Evolutionary conservation across 1,140 invertebrate species (phyloP).

Genomic region (Pseudomyrmex flavicornis): DNA sequence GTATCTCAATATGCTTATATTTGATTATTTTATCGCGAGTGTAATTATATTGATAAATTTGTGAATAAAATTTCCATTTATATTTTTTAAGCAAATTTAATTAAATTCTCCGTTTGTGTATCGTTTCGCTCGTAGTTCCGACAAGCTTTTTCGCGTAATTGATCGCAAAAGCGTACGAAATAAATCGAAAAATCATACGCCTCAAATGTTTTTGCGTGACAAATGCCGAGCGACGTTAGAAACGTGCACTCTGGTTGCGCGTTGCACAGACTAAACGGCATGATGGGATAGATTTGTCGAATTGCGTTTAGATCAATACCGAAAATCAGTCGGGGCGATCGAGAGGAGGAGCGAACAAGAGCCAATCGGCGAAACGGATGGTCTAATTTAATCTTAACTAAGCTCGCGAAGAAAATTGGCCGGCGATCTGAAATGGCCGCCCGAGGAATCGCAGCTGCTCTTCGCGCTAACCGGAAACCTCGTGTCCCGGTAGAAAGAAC

Average conservation of each 20-base stretch:
- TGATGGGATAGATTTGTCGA: constrained; percentile 60
- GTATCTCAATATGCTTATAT: too few species aligned
- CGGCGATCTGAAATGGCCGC: constrained; percentile 58
- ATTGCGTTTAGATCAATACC: constrained; percentile 63
- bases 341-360: constrained; percentile 59
- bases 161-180: neutral
- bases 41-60: too few species aligned
- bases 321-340: constrained; percentile 17
- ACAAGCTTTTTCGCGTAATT: neutral
- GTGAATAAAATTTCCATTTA: too few species aligned
- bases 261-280: constrained; percentile 35
- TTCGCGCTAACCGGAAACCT: constrained; percentile 50
- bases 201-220: neutral
- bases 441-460: constrained; percentile 53
- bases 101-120: too few species aligned
- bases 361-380: constrained; percentile 67
- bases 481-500: constrained; percentile 42
- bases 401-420: constrained; percentile 65
- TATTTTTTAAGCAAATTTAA: too few species aligned
- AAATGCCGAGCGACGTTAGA: neutral
- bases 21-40: too few species aligned
- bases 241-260: constrained; percentile 17
- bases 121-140: too few species aligned
- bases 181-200: neutral
- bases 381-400: constrained; percentile 71